Evolutionary conservation across 2,113 vertebrate genomes (phyloP).

Genomic region (Donacobius atricapilla): DNA sequence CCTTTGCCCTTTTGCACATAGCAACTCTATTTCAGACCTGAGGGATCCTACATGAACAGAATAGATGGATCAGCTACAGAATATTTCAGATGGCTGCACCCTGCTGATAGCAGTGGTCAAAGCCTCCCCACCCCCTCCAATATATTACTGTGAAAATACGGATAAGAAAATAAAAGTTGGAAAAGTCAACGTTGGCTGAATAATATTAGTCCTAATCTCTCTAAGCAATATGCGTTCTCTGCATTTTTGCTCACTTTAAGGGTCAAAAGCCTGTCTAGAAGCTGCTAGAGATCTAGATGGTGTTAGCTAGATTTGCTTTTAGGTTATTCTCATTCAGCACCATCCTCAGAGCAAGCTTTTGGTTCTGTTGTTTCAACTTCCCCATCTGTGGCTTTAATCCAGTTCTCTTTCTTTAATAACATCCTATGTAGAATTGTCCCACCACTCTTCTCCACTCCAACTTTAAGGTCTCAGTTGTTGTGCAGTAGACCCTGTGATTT

Average conservation of each 20-base stretch:
- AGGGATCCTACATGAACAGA: not conserved
- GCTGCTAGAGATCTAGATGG: not conserved
- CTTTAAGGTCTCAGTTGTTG: not conserved
- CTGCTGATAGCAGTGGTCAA: not conserved
- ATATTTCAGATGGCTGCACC: not conserved
- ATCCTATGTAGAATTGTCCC: not conserved
- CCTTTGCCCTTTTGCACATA: not conserved
- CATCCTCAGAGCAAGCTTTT: not conserved
- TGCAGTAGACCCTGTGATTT: not conserved
- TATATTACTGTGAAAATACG: not conserved
- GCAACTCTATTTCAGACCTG: not conserved
- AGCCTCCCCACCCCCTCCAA: not conserved
- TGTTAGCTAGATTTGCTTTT: not conserved
- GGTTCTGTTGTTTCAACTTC: not conserved
- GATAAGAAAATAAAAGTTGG: not conserved
- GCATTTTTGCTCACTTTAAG: not conserved
- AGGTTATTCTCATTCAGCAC: not conserved
- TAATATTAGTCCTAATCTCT: not conserved
- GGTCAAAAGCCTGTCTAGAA: not conserved
- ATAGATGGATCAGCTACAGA: not conserved
- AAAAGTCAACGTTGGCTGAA: not conserved
- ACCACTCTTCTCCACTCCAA: not conserved
- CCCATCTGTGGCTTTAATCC: not conserved
- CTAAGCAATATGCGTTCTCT: not conserved
- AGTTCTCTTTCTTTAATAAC: not conserved